A percentile compares a stretch with the other conserved stretches of the same genome.
phyloP scores from a whole-genome alignment of 2,888 invertebrate genomes.

The Laspeyria flexula region DNA sequence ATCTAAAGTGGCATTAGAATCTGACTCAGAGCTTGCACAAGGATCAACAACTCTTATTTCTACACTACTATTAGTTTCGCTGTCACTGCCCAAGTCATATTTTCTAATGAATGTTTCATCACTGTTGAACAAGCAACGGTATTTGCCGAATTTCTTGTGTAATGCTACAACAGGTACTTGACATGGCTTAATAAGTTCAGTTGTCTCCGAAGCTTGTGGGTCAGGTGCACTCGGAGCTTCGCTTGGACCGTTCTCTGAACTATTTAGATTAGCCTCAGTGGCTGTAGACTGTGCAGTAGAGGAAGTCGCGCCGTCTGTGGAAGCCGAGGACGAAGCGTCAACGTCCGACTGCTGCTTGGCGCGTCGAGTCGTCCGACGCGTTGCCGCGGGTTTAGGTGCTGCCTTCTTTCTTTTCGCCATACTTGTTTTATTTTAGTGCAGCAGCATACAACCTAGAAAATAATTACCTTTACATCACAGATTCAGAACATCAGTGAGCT shows the following conservation, averaged over 20 bases:
- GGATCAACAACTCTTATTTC: slow-evolving; percentile 77
- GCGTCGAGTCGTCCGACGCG: slow-evolving; percentile 72
- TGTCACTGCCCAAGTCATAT: slow-evolving; percentile 79
- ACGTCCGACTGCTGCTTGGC: slow-evolving; percentile 65
- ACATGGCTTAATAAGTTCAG: slow-evolving; percentile 52
- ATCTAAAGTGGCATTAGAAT: slow-evolving; percentile 75
- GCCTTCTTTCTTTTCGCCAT: slow-evolving; percentile 81
- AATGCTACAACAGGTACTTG: slow-evolving; percentile 67
- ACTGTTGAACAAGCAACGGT: slow-evolving; percentile 79
- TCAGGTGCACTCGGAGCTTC: slow-evolving; percentile 28
- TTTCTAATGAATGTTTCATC: slow-evolving; percentile 69
- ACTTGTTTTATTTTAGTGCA: slow-evolving; percentile 43
- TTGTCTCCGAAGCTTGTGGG: slow-evolving; percentile 47
- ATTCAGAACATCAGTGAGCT: slow-evolving; percentile 42
- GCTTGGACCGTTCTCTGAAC: slow-evolving; percentile 26
- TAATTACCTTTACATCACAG: slow-evolving; percentile 36
- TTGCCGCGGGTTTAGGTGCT: slow-evolving; percentile 60
- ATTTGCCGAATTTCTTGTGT: slow-evolving; percentile 87
- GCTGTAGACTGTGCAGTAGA: slow-evolving; percentile 19
- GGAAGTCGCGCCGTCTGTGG: slow-evolving; percentile 61
- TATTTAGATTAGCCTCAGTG: slow-evolving; percentile 18
- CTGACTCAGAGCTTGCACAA: slow-evolving; percentile 81
- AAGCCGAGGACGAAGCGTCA: slow-evolving; percentile 43
- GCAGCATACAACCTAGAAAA: slow-evolving; percentile 66
- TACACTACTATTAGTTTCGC: slow-evolving; percentile 81